Evolutionary conservation across 2,113 vertebrate genomes (phyloP), one percentile per base, ranked within the genome.

Genomic region (Oophaga pumilio): DNA sequence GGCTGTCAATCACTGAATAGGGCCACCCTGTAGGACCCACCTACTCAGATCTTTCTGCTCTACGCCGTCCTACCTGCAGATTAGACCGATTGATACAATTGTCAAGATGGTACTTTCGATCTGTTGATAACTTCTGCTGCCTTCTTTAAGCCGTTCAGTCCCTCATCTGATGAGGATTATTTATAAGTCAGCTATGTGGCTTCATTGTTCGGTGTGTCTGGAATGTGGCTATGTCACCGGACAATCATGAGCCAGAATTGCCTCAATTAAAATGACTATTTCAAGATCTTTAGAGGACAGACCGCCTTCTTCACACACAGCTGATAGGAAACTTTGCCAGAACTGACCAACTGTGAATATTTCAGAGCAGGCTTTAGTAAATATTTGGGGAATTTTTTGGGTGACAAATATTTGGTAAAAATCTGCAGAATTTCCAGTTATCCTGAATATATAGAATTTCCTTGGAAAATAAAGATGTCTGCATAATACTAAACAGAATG

Each of bases 311-410:
- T 8, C 28, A 80, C 22, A 60, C 78, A 80, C 78, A 80, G 78
- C 78, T 60, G 78, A 80, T 80, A 18, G 15, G 56, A 62, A 60
- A 20, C 78, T 18, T 24, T 80, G 78, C 78, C 78, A 80, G 57
- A 33, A 60, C 4, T 80, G 28, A 60, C 78, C 78, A 80, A 80
- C 78, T 80, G 78, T 59, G 53, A 80, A 80, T 80, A 60, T 60
- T 43, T 80, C 56, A 60, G 8, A 73, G 78, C 26, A 57, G 60
- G 28, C 24, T 80, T 80, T 57, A 60, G 12, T 43, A 60, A 60
- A 80, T 80, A 33, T 33, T 80, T 79, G 56, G 0, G 66, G 24
- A 43, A 2, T 50, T 66, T 66, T n/a, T 50, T 74, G 50, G 20
- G 43, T 10, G 18, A 74, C 71, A 74, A 74, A 22, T 74, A 43